A percentile compares a stretch with the other conserved stretches of the same genome.
phyloP scores from a whole-genome alignment of 2,797 vertebrate species.

The Ptychobarbus kaznakovi region DNA sequence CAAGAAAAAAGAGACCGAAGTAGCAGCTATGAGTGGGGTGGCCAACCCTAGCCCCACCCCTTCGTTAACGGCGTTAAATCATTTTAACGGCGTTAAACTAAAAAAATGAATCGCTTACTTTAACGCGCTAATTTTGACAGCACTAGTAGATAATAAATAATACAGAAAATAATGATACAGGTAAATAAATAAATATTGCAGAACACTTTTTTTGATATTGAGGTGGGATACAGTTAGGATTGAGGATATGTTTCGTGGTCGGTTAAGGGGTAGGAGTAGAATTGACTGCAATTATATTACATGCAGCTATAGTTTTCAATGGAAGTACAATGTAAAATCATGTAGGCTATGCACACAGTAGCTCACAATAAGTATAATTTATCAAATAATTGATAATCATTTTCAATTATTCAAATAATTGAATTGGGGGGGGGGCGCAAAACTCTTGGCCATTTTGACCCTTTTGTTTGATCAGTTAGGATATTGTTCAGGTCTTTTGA shows the following conservation, averaged over 20 bases:
- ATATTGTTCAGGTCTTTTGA: conserved; percentile 15
- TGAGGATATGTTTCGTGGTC: background rate
- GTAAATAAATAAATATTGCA: conserved; percentile 1
- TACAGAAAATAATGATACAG: background rate
- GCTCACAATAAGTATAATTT: background rate
- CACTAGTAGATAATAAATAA: too few species aligned
- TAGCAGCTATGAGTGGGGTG: too few species aligned
- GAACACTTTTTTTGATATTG: background rate
- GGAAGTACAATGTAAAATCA: background rate
- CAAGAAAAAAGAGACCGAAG: too few species aligned
- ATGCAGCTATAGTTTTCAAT: background rate
- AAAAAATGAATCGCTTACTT: too few species aligned
- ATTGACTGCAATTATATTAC: background rate
- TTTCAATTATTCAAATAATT: too few species aligned
- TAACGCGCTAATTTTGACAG: too few species aligned
- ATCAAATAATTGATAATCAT: background rate
- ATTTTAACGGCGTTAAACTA: too few species aligned
- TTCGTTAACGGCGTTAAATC: too few species aligned
- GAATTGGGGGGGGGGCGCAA: background rate
- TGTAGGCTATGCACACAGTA: background rate
- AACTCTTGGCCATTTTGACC: conserved; percentile 10
- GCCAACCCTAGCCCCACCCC: too few species aligned
- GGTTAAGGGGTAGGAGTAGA: background rate
- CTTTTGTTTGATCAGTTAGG: conserved; percentile 2
- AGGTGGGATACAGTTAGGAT: background rate